These are phyloP conservation scores for Agrypnia vestita DNA, from an alignment of 1,140 invertebrate genomes.

Conservation along the genomic window DNA sequence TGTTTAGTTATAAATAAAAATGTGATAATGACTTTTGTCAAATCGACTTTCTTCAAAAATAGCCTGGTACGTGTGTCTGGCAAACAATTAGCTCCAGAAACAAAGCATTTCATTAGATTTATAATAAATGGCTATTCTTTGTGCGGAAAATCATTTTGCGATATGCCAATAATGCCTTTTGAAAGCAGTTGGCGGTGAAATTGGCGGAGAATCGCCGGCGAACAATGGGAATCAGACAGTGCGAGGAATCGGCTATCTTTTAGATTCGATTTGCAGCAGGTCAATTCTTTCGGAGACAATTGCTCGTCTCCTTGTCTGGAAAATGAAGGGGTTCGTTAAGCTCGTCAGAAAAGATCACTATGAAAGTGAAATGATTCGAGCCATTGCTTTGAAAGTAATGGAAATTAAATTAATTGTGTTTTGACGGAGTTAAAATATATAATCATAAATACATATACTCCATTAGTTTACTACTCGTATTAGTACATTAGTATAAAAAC, in stretches of 20 bases:
- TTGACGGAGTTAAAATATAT: too few relatives aligned
- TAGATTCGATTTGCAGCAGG: conserved; percentile 31
- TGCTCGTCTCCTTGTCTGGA: background rate
- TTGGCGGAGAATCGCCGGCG: background rate
- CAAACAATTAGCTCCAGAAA: background rate
- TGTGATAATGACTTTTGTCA: too few relatives aligned
- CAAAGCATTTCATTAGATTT: background rate
- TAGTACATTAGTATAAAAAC: too few relatives aligned
- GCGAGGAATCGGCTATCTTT: conserved; percentile 33
- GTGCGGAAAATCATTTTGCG: conserved; percentile 3
- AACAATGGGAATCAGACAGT: conserved; percentile 11
- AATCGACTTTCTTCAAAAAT: too few relatives aligned
- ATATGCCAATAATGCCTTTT: background rate
- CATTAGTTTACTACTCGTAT: too few relatives aligned
- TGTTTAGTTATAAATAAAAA: too few relatives aligned
- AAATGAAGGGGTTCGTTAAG: conserved; percentile 23
- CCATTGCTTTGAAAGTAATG: too few relatives aligned
- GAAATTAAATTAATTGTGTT: too few relatives aligned
- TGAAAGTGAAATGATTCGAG: background rate
- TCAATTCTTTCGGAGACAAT: background rate
- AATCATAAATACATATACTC: too few relatives aligned
- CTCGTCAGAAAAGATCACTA: background rate
- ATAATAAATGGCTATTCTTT: background rate
- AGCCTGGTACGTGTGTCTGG: too few relatives aligned
- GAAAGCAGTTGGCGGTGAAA: background rate